phyloP scores from a whole-genome alignment of 2,113 vertebrate genomes.

The Enhydra lutris region DNA sequence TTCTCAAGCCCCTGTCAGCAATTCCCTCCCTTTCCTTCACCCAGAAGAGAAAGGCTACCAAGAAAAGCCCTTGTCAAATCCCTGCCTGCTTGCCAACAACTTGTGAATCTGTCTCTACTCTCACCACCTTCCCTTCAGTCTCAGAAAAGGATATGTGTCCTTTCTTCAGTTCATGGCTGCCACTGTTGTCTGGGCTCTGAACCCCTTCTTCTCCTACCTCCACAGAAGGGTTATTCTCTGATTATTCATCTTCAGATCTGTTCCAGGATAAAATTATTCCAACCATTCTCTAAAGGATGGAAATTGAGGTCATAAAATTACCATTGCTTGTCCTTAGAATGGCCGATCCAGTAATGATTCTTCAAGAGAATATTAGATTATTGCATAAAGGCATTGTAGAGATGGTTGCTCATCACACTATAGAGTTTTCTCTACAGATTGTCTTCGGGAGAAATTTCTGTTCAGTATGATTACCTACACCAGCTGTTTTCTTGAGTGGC shows the following conservation, averaged over 20 bases:
- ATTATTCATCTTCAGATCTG: not conserved
- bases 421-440: not conserved
- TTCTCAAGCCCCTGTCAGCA: not conserved
- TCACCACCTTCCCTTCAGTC: not conserved
- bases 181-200: not conserved
- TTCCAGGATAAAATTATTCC: not conserved
- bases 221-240: not conserved
- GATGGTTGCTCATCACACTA: not conserved
- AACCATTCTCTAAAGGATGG: not conserved
- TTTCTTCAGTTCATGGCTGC: not conserved
- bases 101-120: rapidly evolving
- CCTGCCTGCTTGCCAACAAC: not conserved
- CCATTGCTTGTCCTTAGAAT: not conserved
- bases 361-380: not conserved
- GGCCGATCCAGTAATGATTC: not conserved
- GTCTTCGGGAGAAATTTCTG: not conserved
- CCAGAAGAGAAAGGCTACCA: not conserved
- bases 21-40: not conserved
- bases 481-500: not conserved
- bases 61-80: not conserved
- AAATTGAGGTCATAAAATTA: not conserved
- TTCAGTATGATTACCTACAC: not conserved
- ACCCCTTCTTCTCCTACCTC: too few relatives aligned
- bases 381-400: not conserved
- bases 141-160: not conserved